Conservation (phyloP, 2,888 invertebrate genomes). For the Pyrrhosoma nymphula region DNA sequence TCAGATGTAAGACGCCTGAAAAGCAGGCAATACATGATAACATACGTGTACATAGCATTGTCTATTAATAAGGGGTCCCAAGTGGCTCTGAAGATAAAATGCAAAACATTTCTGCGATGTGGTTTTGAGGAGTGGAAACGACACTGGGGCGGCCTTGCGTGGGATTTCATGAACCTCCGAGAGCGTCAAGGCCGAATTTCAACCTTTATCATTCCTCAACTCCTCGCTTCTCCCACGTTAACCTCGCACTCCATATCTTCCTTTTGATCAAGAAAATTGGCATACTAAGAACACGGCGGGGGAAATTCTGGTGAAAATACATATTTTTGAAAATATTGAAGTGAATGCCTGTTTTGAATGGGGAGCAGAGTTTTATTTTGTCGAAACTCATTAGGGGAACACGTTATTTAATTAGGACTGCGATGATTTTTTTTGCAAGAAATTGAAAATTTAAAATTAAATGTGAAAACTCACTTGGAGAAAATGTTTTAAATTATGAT, state of each 20-base stretch:
- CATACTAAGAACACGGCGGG: not conserved
- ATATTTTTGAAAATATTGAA: not conserved
- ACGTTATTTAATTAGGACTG: too few relatives aligned
- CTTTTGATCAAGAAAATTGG: constrained; percentile 13
- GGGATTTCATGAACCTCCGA: not conserved
- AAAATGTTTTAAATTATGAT: too few relatives aligned
- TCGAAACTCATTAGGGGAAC: too few relatives aligned
- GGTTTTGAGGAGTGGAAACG: not conserved
- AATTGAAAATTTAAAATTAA: too few relatives aligned
- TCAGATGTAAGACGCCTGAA: not conserved
- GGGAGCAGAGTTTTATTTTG: too few relatives aligned
- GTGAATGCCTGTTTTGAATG: too few relatives aligned
- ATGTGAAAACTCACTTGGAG: too few relatives aligned
- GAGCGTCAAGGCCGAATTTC: constrained; percentile 15
- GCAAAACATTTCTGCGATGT: not conserved
- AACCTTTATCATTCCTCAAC: constrained; percentile 35
- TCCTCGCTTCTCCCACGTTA: not conserved
- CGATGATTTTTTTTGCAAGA: too few relatives aligned
- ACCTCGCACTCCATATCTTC: not conserved
- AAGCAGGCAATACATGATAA: not conserved
- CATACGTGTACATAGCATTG: not conserved
- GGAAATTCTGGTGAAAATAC: not conserved
- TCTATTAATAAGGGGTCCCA: not conserved
- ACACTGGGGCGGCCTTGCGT: not conserved
- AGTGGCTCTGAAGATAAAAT: not conserved